Conservation (phyloP, 2,797 vertebrate genomes). For the Halcyon badia region DNA sequence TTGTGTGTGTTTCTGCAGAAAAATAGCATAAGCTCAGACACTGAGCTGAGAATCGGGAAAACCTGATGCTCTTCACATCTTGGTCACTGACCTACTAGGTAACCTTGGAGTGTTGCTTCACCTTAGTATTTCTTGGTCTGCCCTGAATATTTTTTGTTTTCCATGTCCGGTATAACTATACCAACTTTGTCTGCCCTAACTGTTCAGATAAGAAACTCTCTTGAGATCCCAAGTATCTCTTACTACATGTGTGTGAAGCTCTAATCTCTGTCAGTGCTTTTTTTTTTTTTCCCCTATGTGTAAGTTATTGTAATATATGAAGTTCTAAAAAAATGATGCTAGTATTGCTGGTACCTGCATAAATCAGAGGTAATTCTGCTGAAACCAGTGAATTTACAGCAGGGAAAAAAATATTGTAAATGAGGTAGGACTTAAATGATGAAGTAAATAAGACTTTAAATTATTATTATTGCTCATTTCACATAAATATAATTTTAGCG, state of each 20-base stretch:
- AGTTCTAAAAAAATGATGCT: not conserved
- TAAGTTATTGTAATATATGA: constrained; percentile 6
- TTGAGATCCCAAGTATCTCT: not conserved
- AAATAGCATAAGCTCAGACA: not conserved
- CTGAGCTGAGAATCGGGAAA: not conserved
- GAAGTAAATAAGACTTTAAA: constrained; percentile 43
- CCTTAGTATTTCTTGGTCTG: constrained; percentile 18
- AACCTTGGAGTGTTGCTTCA: constrained; percentile 46
- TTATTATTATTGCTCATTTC: constrained; percentile 52
- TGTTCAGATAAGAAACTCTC: constrained; percentile 10
- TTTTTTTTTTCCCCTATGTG: not conserved
- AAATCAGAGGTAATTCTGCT: constrained; percentile 43
- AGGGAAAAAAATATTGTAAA: constrained; percentile 38
- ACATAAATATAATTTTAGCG: constrained; percentile 45
- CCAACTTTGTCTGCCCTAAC: constrained; percentile 16
- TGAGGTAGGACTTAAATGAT: constrained; percentile 31
- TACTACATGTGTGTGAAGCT: not conserved
- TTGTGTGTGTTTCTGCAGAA: not conserved
- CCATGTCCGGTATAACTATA: not conserved
- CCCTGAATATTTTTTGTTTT: constrained; percentile 18
- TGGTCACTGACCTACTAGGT: not conserved
- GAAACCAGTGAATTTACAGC: constrained; percentile 13
- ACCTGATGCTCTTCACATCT: not conserved
- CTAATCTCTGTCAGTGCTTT: not conserved
- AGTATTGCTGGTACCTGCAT: constrained; percentile 23